phyloP scores from a whole-genome alignment of 2,888 invertebrate species.

The Incurvaria masculella region DNA sequence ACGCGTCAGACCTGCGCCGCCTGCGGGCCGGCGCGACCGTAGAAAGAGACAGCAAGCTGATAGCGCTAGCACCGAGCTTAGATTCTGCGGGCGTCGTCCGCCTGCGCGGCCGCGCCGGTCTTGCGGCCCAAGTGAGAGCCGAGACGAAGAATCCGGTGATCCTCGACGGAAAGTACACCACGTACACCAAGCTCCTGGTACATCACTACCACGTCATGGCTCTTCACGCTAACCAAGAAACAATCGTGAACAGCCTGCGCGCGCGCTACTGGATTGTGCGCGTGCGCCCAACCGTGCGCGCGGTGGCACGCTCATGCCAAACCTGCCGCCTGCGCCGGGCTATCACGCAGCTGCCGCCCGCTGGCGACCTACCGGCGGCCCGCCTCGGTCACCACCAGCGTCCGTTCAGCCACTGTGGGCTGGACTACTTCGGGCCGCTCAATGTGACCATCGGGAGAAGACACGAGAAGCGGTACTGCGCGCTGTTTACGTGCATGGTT shows the following conservation, averaged over 20 bases:
- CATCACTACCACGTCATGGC: slow-evolving; percentile 4
- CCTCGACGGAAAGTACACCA: slow-evolving; percentile 7
- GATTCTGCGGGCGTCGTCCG: neutral
- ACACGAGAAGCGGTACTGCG: slow-evolving; percentile 1
- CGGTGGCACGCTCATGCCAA: slow-evolving; percentile 1
- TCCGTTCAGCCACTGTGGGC: slow-evolving; percentile 4
- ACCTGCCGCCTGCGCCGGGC: neutral
- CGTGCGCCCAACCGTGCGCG: slow-evolving; percentile 5
- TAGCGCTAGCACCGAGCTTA: neutral
- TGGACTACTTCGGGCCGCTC: slow-evolving; percentile 8
- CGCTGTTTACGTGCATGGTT: neutral
- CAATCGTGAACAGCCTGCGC: slow-evolving; percentile 6
- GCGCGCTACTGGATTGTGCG: slow-evolving; percentile 5
- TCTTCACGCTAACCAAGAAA: slow-evolving; percentile 5
- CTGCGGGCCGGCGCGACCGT: neutral
- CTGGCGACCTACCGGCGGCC: slow-evolving; percentile 1
- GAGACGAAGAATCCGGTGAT: slow-evolving; percentile 6
- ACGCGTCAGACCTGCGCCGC: neutral
- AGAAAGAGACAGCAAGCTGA: neutral
- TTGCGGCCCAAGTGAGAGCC: neutral
- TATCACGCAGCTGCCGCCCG: neutral
- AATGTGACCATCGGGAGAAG: slow-evolving; percentile 3
- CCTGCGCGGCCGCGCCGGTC: neutral
- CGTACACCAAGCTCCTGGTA: slow-evolving; percentile 7
- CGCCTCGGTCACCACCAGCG: slow-evolving; percentile 4